Base-by-base conservation (phyloP, 2,797 vertebrate genomes). In the Hoplostethus mediterraneus region DNA sequence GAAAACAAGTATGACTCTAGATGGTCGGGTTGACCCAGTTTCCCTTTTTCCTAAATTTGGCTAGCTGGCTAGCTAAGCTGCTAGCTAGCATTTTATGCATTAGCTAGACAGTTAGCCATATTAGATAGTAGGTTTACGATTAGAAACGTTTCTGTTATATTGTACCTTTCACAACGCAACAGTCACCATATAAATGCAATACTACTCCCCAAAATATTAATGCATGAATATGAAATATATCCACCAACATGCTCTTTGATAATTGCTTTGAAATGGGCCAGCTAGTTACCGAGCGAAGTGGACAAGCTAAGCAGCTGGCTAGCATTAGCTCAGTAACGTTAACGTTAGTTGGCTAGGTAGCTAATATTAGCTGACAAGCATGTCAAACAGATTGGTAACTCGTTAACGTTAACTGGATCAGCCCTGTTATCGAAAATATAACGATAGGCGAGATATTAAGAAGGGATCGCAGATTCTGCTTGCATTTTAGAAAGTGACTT, bases 1-100 rank as follows among this genome's bases (percentile, higher is more conserved):
- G 82, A 87, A 84, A 87, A 89, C 60, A 84, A 83, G 51, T 90
- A 85, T 86, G 81, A 80, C 81, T 91, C 67, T 88, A 83, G 79
- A 82, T 83, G 63, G 45, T 88, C 68, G 84, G 68, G 71, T 90
- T 91, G 87, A 92, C 90, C 89, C 90, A 93, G 82, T 93, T 93
- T 93, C 91, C 91, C 91, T 89, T 89, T 91, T 92, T 90, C 84
- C 84, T 91, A 81, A 92, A 90, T 90, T 79, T 86, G 85, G 88
- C 86, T 91, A 83, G 81, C 82, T 49, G 58, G 62, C 54, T 80
- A 88, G 86, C 89, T 90, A 90, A 92, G 85, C 87, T 87, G 91
- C 90, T 90, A 92, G 88, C 87, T 89, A 90, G 86, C 89, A 90
- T 87, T 88, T 88, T 87, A 89, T 90, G 79, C 76, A 88, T 86